Base-by-base conservation (phyloP, 1,140 invertebrate species). In the Parapsyche elsis region DNA sequence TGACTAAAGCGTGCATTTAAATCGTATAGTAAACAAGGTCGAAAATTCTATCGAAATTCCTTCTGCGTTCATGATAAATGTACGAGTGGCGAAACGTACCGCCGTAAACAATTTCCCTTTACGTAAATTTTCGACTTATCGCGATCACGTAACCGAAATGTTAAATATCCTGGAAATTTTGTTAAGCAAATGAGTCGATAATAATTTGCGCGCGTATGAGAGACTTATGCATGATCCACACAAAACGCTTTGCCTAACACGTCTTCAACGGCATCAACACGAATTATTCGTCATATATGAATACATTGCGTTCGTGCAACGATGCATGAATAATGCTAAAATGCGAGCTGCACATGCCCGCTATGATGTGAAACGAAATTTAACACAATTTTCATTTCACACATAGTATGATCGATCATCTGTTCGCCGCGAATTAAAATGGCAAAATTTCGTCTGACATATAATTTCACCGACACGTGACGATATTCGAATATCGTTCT, bases 251-350 rank as follows among this genome's bases (percentile, higher is more conserved):
- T 61, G 21, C 57, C 57, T 21, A 61, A 61, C 57, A 9, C 9
- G 9, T 16, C 57, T 61, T 5, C n/a, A 7, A 57, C n/a, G n/a
- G n/a, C 16, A 10, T 53, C 12, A 2, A 53, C 16, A 61, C 16
- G 57, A 61, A 61, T 19, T 61, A 61, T 61, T 61, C 57, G 57
- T 61, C 10, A 61, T 61, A 61, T 61, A 61, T 61, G 57, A 61
- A 61, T 61, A 61, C 16, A 21, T 61, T 19, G 57, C 57, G 57
- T 38, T 7, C 7, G 30, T 38, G 7, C 30, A 7, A 7, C 30
- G 30, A 38, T 38, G 30, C 30, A 38, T 38, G 30, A 38, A 38
- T 38, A 38, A 38, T 38, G 30, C 30, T 38, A 38, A 38, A 38
- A 38, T 4, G 30, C 7, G 30, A 38, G 7, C 30, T n/a, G n/a